Base-by-base conservation (phyloP, 2,888 invertebrate genomes). In the Chrysina gloriosa region DNA sequence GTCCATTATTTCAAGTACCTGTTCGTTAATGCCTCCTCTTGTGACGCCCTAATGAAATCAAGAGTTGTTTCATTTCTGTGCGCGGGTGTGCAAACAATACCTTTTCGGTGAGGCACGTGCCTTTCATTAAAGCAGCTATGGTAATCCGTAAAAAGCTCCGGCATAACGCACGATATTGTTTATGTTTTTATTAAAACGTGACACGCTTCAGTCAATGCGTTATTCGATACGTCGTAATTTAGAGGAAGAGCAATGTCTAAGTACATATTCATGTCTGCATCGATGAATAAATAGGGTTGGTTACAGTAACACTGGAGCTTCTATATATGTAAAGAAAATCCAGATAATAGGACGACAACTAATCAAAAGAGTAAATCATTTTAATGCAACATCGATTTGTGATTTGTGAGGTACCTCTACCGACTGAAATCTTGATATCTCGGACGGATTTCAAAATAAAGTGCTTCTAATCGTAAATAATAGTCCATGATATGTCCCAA, bases 41-140 rank as follows among this genome's bases (percentile, higher is more conserved):
- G 14, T n/a, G 2, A 39, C 58, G 36, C 58, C 58, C 58, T 23
- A 39, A 25, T 23, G 14, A 58, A 39, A 58, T 39, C 23, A 39
- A 39, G 14, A 27, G 14, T 36, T 25, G 7, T 21, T 58, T 39
- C 58, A 25, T 58, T 23, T 25, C 25, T 11, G 25, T 6, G 56
- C n/a, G 39, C 39, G 25, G 14, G 19, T 7, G 23, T 19, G 58
- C 61, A 67, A 69, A 72, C 71, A 73, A 74, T 71, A 69, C 67
- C 71, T 74, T 76, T 69, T 75, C 71, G 73, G 19, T 63, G 34
- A 50, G 75, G 70, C 76, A 73, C 76, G 76, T 77, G 76, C 72
- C 71, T 70, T 76, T 77, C 74, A 74, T 76, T 77, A 77, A 25
- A 69, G 70, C 66, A 65, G 65, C 74, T 65, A 65, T 72, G 67